Base-by-base conservation (phyloP, 2,888 invertebrate species). In the Liopterus haemorrhoidalis region DNA sequence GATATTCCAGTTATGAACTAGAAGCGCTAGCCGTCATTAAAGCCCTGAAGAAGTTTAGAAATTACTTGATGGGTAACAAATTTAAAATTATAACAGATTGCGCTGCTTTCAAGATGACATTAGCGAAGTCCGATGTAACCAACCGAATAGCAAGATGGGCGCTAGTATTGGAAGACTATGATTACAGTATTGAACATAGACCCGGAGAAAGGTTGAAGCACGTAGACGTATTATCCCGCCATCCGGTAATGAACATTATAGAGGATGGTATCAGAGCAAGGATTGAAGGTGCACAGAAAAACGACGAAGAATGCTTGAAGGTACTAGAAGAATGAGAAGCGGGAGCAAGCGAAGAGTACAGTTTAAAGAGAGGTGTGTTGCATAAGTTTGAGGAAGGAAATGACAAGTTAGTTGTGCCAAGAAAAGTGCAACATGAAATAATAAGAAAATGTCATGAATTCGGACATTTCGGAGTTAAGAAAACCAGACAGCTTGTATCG, bases 11-110 rank as follows among this genome's bases (percentile, higher is more conserved):
- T 2, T 59, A 57, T 22, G 56, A 57, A 16, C 33, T 59, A 3
- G 55, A 57, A 40, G 54, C 53, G 1, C 21, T 56, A 5, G 56
- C 53, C 0, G 41, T 57, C 2, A 36, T 56, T 3, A 45, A 56
- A 36, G 46, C 54, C 0, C 21, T 56, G 1, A 52, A 52, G 16
- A 54, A 51, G 25, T 57, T 54, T 48, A 28, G 54, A 5, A 37
- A 50, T 1, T 55, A 53, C 36, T 24, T 59, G 5, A 16, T 54
- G n/a, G 54, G 51, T 4, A 22, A 42, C 25, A 24, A 42, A 15
- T 52, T 57, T 22, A 56, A 52, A 41, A 50, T 56, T 5, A 46
- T 57, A 2, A 59, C 57, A 0, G 58, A 57, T 32, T 58, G 56
- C 18, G 49, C 53, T 8, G 54, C 57, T 1, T 54, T 57, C 20